Conservation (phyloP, 2,113 vertebrate genomes). For the Nyctibius bracteatus region DNA sequence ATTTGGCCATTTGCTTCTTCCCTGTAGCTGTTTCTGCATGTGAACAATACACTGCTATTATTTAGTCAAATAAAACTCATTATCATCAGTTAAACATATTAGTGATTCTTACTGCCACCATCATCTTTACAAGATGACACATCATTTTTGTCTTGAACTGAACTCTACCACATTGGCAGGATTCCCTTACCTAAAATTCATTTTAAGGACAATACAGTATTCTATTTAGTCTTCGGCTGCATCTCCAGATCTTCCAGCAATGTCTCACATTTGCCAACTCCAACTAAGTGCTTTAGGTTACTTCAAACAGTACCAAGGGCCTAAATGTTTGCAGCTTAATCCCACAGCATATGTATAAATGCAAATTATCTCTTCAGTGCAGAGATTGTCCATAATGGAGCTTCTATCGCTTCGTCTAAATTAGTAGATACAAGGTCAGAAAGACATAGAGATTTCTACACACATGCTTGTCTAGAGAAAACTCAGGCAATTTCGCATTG, state of each 20-base stretch:
- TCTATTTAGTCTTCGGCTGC: background rate
- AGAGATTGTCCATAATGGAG: background rate
- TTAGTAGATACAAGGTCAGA: background rate
- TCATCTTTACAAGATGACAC: background rate
- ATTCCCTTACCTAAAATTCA: background rate
- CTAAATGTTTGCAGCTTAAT: background rate
- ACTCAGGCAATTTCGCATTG: background rate
- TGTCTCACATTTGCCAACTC: background rate
- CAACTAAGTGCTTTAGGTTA: background rate
- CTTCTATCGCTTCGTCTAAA: background rate
- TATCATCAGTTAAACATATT: background rate
- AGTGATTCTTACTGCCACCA: background rate
- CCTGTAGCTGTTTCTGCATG: background rate
- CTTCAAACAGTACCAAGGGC: background rate
- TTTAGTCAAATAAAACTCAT: background rate
- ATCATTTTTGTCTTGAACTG: background rate
- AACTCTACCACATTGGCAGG: background rate
- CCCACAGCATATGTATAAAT: background rate
- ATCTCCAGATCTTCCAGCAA: background rate
- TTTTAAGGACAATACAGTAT: background rate
- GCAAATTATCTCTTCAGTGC: background rate
- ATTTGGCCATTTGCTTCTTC: background rate
- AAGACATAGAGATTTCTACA: background rate
- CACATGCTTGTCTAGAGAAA: background rate
- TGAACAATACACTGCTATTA: background rate